Evolutionary conservation across 1,140 invertebrate genomes (phyloP), one percentile per base, ranked within the genome.

Genomic region (Neodiprion pinetum): DNA sequence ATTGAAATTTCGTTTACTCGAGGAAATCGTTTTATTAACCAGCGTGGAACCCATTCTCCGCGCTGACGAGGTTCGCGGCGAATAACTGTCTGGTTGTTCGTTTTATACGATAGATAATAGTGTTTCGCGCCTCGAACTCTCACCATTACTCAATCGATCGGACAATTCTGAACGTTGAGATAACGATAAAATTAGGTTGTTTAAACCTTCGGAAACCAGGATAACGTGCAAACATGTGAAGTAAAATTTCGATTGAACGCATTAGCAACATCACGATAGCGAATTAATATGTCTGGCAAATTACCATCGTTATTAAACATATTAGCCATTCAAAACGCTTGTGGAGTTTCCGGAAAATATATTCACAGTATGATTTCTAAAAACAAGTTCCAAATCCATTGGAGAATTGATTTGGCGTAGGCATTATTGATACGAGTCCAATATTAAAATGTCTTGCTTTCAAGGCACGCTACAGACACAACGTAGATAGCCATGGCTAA

Each of bases 101-200:
- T 61, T 61, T 12, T 17, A 61, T 12, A 17, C 53, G 53, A 61
- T 61, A 61, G 53, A 61, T 61, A 61, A 61, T 61, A 40, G 5
- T 40, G 28, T 40, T 40, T 40, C 28, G 28, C 28, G 28, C 28
- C 28, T 40, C 2, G 28, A 40, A 40, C 28, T 40, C 28, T 40
- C 28, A 40, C 28, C 28, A 40, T 5, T 17, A 17, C n/a, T 12
- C 11, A 17, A 61, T 61, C 53, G 53, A 61, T 61, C 53, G 53
- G n/a, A 61, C 53, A 17, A 61, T 61, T 61, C n/a, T 17, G n/a
- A 61, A 61, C n/a, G n/a, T 61, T 61, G 53, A 61, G 53, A 61
- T 17, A 61, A 61, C n/a, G 53, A 61, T 61, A 61, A 61, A 61
- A 61, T 14, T 17, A 12, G 11, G 53, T 61, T 61, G 53, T 61